Evolutionary conservation across 2,888 invertebrate genomes (phyloP), one percentile per base, ranked within the genome.

Genomic region (Melinaea marsaeus): DNA sequence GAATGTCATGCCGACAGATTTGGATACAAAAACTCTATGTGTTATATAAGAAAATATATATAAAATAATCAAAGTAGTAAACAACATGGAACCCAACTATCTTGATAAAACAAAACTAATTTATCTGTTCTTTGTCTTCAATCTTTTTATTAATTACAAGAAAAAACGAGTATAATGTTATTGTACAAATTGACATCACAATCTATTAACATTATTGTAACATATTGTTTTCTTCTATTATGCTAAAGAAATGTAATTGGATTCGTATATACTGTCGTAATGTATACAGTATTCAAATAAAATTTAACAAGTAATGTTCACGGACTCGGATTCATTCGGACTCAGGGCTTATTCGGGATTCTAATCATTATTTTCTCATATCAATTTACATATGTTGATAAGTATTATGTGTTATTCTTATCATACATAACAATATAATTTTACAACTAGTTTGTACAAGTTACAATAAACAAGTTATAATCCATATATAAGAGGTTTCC

Each of bases 341-440:
- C 22, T 1, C 22, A 22, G 22, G 22, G 1, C 1, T 22, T 22
- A 22, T 22, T 22, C 22, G 22, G 1, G 84, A 86, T 82, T 81
- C 79, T 73, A 74, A 83, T 86, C 87, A 87, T 88, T 88, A 88
- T 84, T 88, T 83, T 79, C 76, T 79, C 83, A 87, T 88, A 88
- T 88, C 88, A 85, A 80, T 73, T 80, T 81, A 83, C 80, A 81
- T 79, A 79, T 73, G 74, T 68, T n/a, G n/a, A n/a, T n/a, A n/a
- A n/a, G n/a, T n/a, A n/a, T 87, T 83, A 88, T 86, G 85, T 86
- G 79, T 84, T 85, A 86, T 85, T 85, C 82, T 81, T 79, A 79
- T 79, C 22, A 22, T 22, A 22, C 1, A 22, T 22, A 22, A 22
- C 1, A 22, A 22, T 22, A 22, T n/a, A n/a, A n/a, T n/a, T n/a